phyloP scores from a whole-genome alignment of 2,888 invertebrate species.

The Acleris holmiana region DNA sequence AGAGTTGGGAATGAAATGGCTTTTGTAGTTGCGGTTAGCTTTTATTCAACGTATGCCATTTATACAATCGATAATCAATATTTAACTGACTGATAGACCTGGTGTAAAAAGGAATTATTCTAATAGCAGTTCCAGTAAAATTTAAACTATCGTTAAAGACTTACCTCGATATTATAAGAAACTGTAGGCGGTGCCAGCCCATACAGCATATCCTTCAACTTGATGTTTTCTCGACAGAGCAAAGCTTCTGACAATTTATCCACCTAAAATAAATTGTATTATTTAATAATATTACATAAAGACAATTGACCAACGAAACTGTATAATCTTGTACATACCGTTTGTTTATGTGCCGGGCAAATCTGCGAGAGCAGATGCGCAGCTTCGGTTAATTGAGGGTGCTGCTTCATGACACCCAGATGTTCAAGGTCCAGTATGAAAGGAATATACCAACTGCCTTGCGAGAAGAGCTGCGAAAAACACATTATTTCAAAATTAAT shows the following conservation, averaged over 20 bases:
- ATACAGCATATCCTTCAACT: slow-evolving; percentile 75
- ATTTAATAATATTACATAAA: slow-evolving; percentile 1
- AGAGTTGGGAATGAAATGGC: too few species aligned
- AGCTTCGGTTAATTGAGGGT: slow-evolving; percentile 92
- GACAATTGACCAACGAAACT: not conserved
- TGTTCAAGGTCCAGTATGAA: slow-evolving; percentile 95
- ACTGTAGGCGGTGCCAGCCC: slow-evolving; percentile 78
- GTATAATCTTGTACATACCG: slow-evolving; percentile 66
- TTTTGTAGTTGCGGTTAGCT: too few species aligned
- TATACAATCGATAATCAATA: too few species aligned
- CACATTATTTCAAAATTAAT: not conserved
- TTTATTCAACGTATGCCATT: too few species aligned
- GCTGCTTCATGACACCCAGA: slow-evolving; percentile 92
- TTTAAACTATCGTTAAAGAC: not conserved
- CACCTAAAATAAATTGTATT: slow-evolving; percentile 49
- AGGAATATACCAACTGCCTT: slow-evolving; percentile 89
- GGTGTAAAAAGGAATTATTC: too few species aligned
- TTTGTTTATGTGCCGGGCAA: slow-evolving; percentile 90
- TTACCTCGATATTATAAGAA: slow-evolving; percentile 78
- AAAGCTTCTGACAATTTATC: slow-evolving; percentile 77
- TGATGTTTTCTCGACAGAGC: slow-evolving; percentile 70
- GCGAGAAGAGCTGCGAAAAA: slow-evolving; percentile 88
- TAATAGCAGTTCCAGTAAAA: too few species aligned
- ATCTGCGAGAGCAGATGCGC: slow-evolving; percentile 91
- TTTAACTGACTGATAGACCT: too few species aligned